These are phyloP conservation scores for Prolemur simus DNA, from an alignment of 2,113 vertebrate species.

Conservation along the genomic window DNA sequence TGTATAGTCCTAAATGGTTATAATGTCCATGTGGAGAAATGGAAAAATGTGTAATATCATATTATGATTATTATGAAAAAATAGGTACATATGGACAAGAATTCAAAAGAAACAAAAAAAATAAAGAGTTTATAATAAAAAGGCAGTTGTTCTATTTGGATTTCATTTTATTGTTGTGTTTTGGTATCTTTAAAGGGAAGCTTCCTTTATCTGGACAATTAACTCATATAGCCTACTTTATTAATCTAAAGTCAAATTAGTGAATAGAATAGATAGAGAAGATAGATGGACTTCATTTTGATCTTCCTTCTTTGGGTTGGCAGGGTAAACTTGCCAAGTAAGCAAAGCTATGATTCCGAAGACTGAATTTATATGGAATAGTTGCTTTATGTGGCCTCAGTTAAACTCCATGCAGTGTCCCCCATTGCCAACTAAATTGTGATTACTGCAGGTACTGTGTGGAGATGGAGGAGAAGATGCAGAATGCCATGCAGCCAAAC, in stretches of 20 bases:
- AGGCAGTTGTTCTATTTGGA: not conserved
- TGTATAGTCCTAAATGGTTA: not conserved
- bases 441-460: constrained; percentile 88
- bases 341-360: not conserved
- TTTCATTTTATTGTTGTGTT: not conserved
- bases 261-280: not conserved
- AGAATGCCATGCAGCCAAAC: constrained; percentile 97
- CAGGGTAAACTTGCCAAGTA: not conserved
- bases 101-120: constrained; percentile 26
- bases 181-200: not conserved
- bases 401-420: not conserved
- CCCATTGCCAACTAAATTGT: constrained; percentile 23
- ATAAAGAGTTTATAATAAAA: constrained; percentile 19
- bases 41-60: not conserved
- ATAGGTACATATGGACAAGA: not conserved
- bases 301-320: not conserved
- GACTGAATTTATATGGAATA: not conserved
- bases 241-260: not conserved
- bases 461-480: constrained; percentile 95
- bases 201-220: not conserved
- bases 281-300: not conserved
- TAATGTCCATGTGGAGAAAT: not conserved
- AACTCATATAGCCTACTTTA: not conserved
- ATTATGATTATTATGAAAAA: constrained; percentile 14
- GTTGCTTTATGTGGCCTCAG: not conserved